Base-by-base conservation (phyloP, 1,140 invertebrate species). In the Halictus rubicundus region DNA sequence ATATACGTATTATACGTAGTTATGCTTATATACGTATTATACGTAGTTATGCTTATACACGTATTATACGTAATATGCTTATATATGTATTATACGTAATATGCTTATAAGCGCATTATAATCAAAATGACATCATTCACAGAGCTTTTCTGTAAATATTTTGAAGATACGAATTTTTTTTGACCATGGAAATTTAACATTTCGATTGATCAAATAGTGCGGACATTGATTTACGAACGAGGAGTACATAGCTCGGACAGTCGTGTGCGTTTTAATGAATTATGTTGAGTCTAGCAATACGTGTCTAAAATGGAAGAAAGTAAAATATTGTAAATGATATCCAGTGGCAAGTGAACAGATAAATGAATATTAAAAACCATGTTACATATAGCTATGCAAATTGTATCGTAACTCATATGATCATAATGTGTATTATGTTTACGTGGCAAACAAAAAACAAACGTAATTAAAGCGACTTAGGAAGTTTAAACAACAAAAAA, bases 251-350 rank as follows among this genome's bases (percentile, higher is more conserved):
- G 57, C 52, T 80, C 49, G 27, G 46, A 72, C 68, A 72, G 37
- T 68, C 73, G 59, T 70, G 16, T 64, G 23, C 57, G 65, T 60
- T 64, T 70, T 61, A 77, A 81, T 72, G 23, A 57, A n/a, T 57
- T 57, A n/a, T n/a, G 8, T n/a, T 57, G 54, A 57, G 71, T 68
- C 65, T 82, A 68, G 27, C 68, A 81, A 64, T 59, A 32, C 54
- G 64, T 80, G 39, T 68, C 42, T 82, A 79, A 87, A 81, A 83
- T 73, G 63, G 52, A 69, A 82, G 1, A 65, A 79, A 74, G 39
- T 83, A 66, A 32, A 82, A 79, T 57, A 46, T 65, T 72, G 65
- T 73, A 82, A 78, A 78, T 70, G 64, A 68, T 21, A 16, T 78
- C 61, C 27, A 78, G 60, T 72, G 21, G 19, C 66, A 73, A 64